These are phyloP conservation scores for Platysternon megacephalum DNA, from an alignment of 2,113 vertebrate genomes.

Conservation along the genomic window DNA sequence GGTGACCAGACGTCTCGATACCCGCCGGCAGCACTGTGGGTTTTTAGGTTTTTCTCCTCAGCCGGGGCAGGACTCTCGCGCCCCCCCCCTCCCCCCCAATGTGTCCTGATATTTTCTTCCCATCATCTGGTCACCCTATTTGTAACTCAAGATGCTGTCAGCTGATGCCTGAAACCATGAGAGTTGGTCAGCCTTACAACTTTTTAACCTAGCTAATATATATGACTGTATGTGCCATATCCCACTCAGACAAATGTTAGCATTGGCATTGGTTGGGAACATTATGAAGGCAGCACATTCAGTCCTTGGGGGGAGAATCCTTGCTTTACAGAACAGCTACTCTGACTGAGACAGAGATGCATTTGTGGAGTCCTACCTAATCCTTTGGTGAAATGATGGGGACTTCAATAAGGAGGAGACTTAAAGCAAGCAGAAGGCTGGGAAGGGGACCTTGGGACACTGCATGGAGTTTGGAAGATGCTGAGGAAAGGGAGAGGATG, in stretches of 20 bases:
- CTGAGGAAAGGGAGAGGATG: not conserved
- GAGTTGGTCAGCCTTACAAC: not conserved
- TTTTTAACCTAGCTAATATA: not conserved
- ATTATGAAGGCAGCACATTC: not conserved
- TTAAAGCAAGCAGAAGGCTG: fast-evolving
- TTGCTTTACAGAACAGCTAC: fast-evolving
- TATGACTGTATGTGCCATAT: not conserved
- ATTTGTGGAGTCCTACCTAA: not conserved
- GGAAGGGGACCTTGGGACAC: fast-evolving
- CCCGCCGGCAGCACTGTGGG: no score
- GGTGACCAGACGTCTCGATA: no score
- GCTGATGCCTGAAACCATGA: not conserved
- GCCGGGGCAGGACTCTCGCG: no score
- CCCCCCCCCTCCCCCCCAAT: no score
- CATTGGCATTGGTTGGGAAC: not conserved
- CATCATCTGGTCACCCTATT: no score
- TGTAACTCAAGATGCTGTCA: not conserved
- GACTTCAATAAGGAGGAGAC: not conserved
- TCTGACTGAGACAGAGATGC: not conserved
- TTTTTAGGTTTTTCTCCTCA: no score
- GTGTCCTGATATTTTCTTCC: no score
- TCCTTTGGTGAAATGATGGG: not conserved
- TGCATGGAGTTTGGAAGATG: not conserved
- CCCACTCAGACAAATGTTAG: not conserved
- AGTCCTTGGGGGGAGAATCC: not conserved